Evolutionary conservation across 2,113 vertebrate genomes (phyloP), one percentile per base, ranked within the genome.

Genomic region (Shinisaurus crocodilurus): DNA sequence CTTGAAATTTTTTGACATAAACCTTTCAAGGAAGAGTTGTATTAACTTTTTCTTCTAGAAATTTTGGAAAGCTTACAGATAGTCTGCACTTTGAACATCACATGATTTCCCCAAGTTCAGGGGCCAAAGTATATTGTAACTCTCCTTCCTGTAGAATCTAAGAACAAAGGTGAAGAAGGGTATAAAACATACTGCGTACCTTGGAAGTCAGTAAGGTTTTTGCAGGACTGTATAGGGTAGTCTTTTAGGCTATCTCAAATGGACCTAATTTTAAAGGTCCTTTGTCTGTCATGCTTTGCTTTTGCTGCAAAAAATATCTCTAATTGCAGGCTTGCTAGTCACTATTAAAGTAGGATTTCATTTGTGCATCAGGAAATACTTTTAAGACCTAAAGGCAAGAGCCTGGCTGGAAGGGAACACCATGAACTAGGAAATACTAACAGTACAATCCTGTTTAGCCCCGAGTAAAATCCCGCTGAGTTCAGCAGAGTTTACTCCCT

Each of bases 11-110:
- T 40, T 88, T 69, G 1, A 37, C 34, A 27, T n/a, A n/a, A 29
- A 23, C 4, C 12, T 57, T 65, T 84, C 43, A 65, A 63, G 70
- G 20, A n/a, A 60, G 50, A 60, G 9, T 20, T 37, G n/a, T 77
- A 12, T 67, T 85, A 32, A 57, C 25, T 4, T 50, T 80, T 48
- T 77, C 45, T 29, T n/a, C n/a, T 34, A 63, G 5, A 75, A 37
- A n/a, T 48, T 37, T 67, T 69, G n/a, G n/a, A 5, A 76, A 60
- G 18, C 8, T 23, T 5, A 54, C 27, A 48, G 54, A 2, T 27
- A 9, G 3, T 85, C 74, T 89, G 63, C 67, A 70, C 82, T 90
- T 85, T 85, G 89, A 84, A 89, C 70, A 50, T 29, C n/a, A 20
- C 25, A 32, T 76, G 37, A 10, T 16, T 48, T 85, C 48, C 7